Percentiles rank a stretch among this genome's conserved stretches.
phyloP scores from a whole-genome alignment of 1,140 invertebrate genomes.

The Kradibia gibbosae region DNA sequence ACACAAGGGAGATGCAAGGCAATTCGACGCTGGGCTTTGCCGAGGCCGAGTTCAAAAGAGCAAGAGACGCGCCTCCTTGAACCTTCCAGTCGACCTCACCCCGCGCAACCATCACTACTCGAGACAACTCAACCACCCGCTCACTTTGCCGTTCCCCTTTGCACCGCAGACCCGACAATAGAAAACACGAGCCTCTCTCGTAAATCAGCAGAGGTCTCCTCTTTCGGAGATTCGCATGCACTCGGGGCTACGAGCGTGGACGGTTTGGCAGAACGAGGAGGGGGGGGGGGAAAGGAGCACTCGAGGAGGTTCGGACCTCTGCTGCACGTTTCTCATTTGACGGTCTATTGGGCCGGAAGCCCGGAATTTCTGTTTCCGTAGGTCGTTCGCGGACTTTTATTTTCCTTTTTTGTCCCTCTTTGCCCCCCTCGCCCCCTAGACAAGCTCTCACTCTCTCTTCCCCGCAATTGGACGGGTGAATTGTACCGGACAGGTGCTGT shows the following conservation, averaged over 20 bases:
- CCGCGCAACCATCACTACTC: too few relatives aligned
- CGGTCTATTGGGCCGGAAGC: too few relatives aligned
- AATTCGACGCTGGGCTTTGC: background rate
- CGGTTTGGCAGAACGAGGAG: background rate
- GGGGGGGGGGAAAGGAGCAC: background rate
- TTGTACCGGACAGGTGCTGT: too few relatives aligned
- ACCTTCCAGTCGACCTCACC: too few relatives aligned
- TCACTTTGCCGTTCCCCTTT: too few relatives aligned
- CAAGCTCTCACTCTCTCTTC: too few relatives aligned
- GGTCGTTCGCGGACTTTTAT: too few relatives aligned
- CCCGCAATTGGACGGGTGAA: too few relatives aligned
- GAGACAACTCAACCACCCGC: too few relatives aligned
- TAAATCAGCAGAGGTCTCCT: slow-evolving; percentile 37
- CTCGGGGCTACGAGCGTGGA: background rate
- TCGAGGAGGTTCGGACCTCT: background rate
- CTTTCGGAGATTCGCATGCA: slow-evolving; percentile 26
- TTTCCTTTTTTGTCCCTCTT: too few relatives aligned
- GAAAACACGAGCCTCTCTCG: slow-evolving; percentile 1
- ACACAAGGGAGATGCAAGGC: background rate
- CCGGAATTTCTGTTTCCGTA: background rate
- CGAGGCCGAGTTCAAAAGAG: background rate
- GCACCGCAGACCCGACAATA: slow-evolving; percentile 35
- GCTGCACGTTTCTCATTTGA: background rate
- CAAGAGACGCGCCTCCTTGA: background rate
- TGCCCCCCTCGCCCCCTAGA: too few relatives aligned